These are phyloP conservation scores for Macrosoma leucophasiata DNA, from an alignment of 2,888 invertebrate species.

Conservation along the genomic window DNA sequence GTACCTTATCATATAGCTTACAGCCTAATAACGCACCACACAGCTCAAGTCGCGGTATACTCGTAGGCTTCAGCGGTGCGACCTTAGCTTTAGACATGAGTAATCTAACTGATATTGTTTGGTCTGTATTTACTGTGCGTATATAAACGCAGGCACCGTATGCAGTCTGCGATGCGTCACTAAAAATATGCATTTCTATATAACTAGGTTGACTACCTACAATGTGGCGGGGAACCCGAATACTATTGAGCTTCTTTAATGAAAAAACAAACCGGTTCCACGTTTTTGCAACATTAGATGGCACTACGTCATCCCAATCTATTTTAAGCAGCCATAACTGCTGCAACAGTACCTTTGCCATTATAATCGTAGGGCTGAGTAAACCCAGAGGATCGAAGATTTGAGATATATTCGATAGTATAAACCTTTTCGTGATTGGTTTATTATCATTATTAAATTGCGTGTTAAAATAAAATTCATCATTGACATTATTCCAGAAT, in stretches of 20 bases:
- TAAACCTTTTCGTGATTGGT: constrained; percentile 14
- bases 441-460: constrained; percentile 9
- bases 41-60: constrained; percentile 18
- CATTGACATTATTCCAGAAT: constrained; percentile 4
- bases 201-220: neutral
- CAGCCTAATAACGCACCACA: constrained; percentile 28
- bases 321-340: constrained; percentile 24
- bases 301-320: constrained; percentile 24
- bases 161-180: constrained; percentile 24
- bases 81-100: constrained; percentile 17
- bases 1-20: constrained; percentile 19
- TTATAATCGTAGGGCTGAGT: constrained; percentile 20
- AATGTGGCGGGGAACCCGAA: constrained; percentile 16
- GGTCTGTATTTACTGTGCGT: constrained; percentile 15
- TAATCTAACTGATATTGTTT: constrained; percentile 18
- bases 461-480: constrained; percentile 5
- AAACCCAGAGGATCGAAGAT: constrained; percentile 28
- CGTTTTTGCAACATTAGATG: neutral
- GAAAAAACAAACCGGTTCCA: constrained; percentile 8
- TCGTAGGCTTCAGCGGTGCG: constrained; percentile 6
- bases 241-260: constrained; percentile 1
- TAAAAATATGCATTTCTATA: constrained; percentile 25
- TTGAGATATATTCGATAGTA: constrained; percentile 20
- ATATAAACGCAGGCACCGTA: constrained; percentile 28
- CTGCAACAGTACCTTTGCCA: constrained; percentile 24